Base-by-base conservation (phyloP, 2,113 vertebrate species). In the Nesoenas mayeri region DNA sequence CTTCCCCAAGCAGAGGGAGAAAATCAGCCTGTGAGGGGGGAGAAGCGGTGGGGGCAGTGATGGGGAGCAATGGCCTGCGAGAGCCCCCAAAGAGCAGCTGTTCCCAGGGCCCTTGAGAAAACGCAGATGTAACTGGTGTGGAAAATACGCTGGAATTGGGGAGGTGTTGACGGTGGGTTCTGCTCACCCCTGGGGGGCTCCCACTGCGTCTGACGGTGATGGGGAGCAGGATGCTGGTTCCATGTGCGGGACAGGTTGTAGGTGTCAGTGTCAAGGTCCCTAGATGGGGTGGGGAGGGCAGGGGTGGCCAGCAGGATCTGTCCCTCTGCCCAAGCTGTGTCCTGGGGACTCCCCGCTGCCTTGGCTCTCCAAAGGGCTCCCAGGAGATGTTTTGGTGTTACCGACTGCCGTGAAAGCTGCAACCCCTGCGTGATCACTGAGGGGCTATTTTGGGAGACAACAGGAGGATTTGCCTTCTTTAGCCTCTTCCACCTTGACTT, bases 91-190 rank as follows among this genome's bases (percentile, higher is more conserved):
- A 71, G 56, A 53, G 36, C 44, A 44, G 56, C 67, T 5, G 0
- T 28, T 80, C 25, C 22, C 0, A 0, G 12, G 66, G 32, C 2
- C 62, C 16, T 8, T 9, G 50, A 20, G 58, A 62, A n/a, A 40
- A 36, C 15, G 19, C 4, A 31, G 71, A 12, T 47, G 34, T 3
- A 6, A 12, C 11, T 36, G 57, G 9, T 42, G 38, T 65, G 84
- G 77, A 32, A 56, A 51, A 60, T 83, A 50, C 4, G 0, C 6
- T 0, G 0, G 29, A 50, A 32, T 8, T 38, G 32, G 26, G 32
- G 38, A 11, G 26, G 3, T 48, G 8, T 66, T 2, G 6, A 78
- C 2, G 1, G 6, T 44, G 1, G 42, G 42, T 44, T 44, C 42
- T 44, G 42, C 42, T 44, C 16, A 7, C 42, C 42, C 42, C 16